Conservation (phyloP, 2,797 vertebrate species). For the Gymnopithys bicolor region DNA sequence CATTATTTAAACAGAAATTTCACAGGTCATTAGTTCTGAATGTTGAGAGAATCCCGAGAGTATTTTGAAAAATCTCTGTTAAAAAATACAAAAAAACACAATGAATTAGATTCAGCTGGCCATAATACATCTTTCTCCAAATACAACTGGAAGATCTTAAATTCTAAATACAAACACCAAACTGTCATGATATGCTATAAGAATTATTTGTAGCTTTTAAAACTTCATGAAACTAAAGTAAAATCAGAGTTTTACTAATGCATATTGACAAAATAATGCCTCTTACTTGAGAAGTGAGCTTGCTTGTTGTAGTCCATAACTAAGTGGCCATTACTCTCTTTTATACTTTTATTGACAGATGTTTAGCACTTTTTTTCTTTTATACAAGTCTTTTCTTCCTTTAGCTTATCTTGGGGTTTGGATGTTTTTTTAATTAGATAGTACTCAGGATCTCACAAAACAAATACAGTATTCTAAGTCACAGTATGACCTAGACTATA, state of each 20-base stretch:
- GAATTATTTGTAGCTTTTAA: conserved; percentile 11
- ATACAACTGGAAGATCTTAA: conserved; percentile 16
- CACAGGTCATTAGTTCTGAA: conserved; percentile 48
- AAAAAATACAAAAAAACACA: conserved; percentile 38
- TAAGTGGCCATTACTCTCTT: background rate
- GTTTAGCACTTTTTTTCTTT: background rate
- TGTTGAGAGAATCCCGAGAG: conserved; percentile 12
- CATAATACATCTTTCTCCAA: conserved; percentile 5
- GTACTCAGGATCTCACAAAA: background rate
- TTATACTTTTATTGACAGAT: background rate
- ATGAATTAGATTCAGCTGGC: conserved; percentile 55
- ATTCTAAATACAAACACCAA: background rate
- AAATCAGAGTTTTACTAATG: background rate
- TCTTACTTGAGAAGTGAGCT: background rate
- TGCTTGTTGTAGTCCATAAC: background rate
- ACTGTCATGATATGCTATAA: background rate
- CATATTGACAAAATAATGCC: background rate
- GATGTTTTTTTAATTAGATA: background rate
- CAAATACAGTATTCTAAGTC: background rate
- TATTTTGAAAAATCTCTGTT: conserved; percentile 51
- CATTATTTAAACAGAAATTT: conserved; percentile 55
- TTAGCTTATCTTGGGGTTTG: background rate
- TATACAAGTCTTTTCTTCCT: background rate
- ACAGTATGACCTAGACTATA: background rate
- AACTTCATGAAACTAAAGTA: background rate